Conservation (phyloP, 2,888 invertebrate genomes). For the Xanthia togata region DNA sequence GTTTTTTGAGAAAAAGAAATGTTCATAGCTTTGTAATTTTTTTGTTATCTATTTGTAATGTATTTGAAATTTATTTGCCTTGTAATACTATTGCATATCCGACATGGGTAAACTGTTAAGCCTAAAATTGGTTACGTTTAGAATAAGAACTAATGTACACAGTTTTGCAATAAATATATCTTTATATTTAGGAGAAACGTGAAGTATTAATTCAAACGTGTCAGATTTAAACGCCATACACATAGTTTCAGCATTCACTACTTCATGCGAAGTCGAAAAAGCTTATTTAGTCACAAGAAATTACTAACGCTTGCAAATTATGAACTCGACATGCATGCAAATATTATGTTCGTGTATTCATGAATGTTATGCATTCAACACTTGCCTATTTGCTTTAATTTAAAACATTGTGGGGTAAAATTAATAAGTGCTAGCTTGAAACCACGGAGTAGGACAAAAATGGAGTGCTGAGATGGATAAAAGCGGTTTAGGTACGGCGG, state of each 20-base stretch:
- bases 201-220: neutral
- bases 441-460: neutral
- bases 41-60: too few relatives aligned
- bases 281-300: neutral
- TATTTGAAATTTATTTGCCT: too few relatives aligned
- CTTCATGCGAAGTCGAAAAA: neutral
- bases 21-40: too few relatives aligned
- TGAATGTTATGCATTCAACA: conserved; percentile 31
- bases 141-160: too few relatives aligned
- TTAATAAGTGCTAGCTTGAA: conserved; percentile 24
- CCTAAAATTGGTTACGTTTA: too few relatives aligned
- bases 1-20: too few relatives aligned
- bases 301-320: conserved; percentile 17
- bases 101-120: too few relatives aligned
- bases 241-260: neutral
- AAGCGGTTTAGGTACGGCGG: neutral
- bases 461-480: conserved; percentile 8
- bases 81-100: too few relatives aligned
- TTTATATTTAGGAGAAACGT: neutral
- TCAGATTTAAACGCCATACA: neutral
- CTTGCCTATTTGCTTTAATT: conserved; percentile 39
- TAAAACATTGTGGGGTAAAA: conserved; percentile 25
- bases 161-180: too few relatives aligned
- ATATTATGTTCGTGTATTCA: conserved; percentile 21
- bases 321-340: conserved; percentile 30